Conservation (phyloP, 2,797 vertebrate species). For the Octomys mimax region DNA sequence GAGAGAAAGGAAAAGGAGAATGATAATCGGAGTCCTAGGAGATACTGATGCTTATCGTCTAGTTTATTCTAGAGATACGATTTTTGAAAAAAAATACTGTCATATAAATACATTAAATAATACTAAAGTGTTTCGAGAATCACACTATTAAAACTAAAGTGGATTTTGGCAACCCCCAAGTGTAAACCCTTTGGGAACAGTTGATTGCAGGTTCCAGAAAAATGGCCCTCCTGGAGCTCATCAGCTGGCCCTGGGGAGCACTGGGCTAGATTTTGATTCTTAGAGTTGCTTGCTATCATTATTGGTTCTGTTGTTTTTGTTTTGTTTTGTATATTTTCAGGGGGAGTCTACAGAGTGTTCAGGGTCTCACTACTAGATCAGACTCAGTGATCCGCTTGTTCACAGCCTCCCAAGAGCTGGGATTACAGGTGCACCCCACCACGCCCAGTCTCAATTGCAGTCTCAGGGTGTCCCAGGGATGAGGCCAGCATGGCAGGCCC, state of each 20-base stretch:
- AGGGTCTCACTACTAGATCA: too few species aligned
- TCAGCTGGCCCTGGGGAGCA: neutral
- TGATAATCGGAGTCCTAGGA: neutral
- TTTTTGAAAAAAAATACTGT: conserved; percentile 16
- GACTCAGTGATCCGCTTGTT: too few species aligned
- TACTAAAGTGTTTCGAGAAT: neutral
- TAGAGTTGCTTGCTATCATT: neutral
- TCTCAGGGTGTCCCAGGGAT: too few species aligned
- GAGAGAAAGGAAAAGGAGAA: conserved; percentile 16
- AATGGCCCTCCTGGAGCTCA: neutral
- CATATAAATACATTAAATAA: neutral
- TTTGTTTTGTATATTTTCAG: too few species aligned
- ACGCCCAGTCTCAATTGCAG: too few species aligned
- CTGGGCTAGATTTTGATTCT: neutral
- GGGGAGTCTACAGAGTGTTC: too few species aligned
- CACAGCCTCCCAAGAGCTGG: too few species aligned
- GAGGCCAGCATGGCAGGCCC: too few species aligned
- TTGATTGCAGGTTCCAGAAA: neutral
- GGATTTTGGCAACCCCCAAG: neutral
- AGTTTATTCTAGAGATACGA: conserved; percentile 27
- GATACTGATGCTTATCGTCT: neutral
- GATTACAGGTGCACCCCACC: too few species aligned
- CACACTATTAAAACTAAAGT: conserved; percentile 13
- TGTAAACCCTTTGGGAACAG: neutral
- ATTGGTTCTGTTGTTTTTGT: too few species aligned